A percentile compares a stretch with the other conserved stretches of the same genome.
These are phyloP conservation scores for Echinarachnius parma DNA, from an alignment of 53 echinoderm and acorn worm species.

Conservation along the genomic window DNA sequence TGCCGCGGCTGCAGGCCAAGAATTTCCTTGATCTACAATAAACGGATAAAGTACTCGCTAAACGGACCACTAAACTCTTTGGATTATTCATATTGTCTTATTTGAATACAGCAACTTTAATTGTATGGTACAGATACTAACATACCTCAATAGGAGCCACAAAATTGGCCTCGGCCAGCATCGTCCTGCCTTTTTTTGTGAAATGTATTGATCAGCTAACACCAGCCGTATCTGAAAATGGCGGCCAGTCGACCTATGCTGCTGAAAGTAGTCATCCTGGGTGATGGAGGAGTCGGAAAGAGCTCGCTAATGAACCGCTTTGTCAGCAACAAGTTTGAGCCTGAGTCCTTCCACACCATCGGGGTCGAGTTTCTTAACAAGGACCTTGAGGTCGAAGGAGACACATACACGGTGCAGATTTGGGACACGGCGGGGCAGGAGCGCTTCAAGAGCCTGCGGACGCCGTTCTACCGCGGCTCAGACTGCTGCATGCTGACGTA, in stretches of 20 bases:
- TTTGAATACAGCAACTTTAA: too few relatives aligned
- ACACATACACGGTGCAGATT: slow-evolving; percentile 91
- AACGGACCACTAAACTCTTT: too few relatives aligned
- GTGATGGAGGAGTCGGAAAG: slow-evolving; percentile 97
- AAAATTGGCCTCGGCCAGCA: too few relatives aligned
- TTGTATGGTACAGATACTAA: too few relatives aligned
- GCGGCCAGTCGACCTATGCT: slow-evolving; percentile 71
- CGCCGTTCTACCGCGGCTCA: slow-evolving; percentile 95
- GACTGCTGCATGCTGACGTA: slow-evolving; percentile 98
- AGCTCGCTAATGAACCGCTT: slow-evolving; percentile 98
- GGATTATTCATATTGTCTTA: too few relatives aligned
- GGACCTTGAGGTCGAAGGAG: slow-evolving; percentile 77
- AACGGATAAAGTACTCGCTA: too few relatives aligned
- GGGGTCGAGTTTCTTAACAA: slow-evolving; percentile 98
- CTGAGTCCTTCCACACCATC: slow-evolving; percentile 95
- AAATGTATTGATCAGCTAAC: too few relatives aligned
- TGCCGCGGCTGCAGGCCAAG: too few relatives aligned
- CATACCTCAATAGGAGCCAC: too few relatives aligned
- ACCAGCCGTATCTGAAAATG: too few relatives aligned
- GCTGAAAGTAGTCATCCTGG: slow-evolving; percentile 94
- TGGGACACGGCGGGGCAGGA: slow-evolving; percentile 99
- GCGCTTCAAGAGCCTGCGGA: slow-evolving; percentile 94
- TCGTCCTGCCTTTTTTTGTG: too few relatives aligned
- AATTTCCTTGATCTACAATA: too few relatives aligned
- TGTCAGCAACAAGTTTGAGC: slow-evolving; percentile 97